Percentiles rank a stretch among this genome's conserved stretches.
Evolutionary conservation across 2,888 invertebrate species (phyloP).

Genomic region (Microplitis deprimator): DNA sequence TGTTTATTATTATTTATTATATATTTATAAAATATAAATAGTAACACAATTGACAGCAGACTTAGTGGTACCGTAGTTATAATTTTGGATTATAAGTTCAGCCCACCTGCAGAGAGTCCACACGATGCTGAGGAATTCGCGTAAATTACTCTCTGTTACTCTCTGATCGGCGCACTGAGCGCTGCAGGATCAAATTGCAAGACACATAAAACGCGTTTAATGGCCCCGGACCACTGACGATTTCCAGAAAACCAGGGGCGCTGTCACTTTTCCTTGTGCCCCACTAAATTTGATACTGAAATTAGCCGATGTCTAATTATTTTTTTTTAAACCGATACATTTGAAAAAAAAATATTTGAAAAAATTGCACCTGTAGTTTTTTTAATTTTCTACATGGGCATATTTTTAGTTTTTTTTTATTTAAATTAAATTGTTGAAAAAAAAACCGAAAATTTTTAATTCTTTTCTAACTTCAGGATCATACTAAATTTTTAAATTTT

Average conservation of each 20-base stretch:
- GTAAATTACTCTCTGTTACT: constrained; percentile 65
- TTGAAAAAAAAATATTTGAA: too few relatives aligned
- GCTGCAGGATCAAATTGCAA: constrained; percentile 66
- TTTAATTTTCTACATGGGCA: too few relatives aligned
- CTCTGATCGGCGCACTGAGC: constrained; percentile 60
- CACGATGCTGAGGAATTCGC: constrained; percentile 61
- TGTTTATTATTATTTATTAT: not conserved
- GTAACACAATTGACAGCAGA: not conserved
- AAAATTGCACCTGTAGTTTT: too few relatives aligned
- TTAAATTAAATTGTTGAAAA: too few relatives aligned
- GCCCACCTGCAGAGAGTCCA: constrained; percentile 56
- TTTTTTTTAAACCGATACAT: too few relatives aligned
- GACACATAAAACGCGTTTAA: constrained; percentile 68
- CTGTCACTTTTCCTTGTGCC: constrained; percentile 32
- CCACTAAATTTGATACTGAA: not conserved
- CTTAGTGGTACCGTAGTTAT: not conserved
- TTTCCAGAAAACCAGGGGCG: constrained; percentile 68
- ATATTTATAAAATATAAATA: not conserved
- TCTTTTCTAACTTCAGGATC: too few relatives aligned
- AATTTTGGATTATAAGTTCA: constrained; percentile 25
- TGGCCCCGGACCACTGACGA: constrained; percentile 64
- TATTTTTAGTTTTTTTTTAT: too few relatives aligned
- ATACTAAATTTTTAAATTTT: too few relatives aligned
- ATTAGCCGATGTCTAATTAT: not conserved
- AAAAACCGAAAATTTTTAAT: too few relatives aligned